Conservation (phyloP, 1,140 invertebrate genomes). For the Leguminivora glycinivorella region DNA sequence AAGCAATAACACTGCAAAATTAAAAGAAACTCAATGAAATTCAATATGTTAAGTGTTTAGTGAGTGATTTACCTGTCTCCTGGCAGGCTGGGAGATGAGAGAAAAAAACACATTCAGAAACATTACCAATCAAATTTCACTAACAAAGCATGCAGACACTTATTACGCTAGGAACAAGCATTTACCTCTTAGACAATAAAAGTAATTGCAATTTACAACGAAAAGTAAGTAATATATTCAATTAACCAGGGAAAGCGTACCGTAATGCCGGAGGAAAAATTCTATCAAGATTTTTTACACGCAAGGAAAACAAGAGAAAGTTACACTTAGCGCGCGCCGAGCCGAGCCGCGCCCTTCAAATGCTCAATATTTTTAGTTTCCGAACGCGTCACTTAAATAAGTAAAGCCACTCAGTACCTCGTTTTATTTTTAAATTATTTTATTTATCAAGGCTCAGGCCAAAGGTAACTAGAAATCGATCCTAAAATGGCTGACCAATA, state of each 20-base stretch:
- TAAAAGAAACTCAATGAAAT: conserved; percentile 32
- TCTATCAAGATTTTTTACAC: conserved; percentile 75
- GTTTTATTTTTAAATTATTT: background rate
- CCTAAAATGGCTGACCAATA: background rate
- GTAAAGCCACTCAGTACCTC: background rate
- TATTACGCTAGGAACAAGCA: conserved; percentile 47
- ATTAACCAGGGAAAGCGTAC: conserved; percentile 69
- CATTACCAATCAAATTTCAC: conserved; percentile 68
- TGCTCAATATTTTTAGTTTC: background rate
- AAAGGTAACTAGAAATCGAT: background rate
- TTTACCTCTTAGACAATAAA: conserved; percentile 43
- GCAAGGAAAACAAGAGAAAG: conserved; percentile 69
- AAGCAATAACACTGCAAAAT: conserved; percentile 25
- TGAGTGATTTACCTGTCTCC: conserved; percentile 66
- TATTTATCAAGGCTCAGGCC: background rate
- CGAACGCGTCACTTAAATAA: background rate
- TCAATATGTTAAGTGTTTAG: conserved; percentile 24
- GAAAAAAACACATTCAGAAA: conserved; percentile 76
- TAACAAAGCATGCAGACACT: conserved; percentile 57
- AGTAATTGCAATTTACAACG: conserved; percentile 54
- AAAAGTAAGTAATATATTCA: conserved; percentile 61
- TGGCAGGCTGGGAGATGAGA: conserved; percentile 76
- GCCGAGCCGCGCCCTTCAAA: conserved; percentile 6
- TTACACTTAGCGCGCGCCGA: conserved; percentile 32
- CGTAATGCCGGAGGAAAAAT: conserved; percentile 66